A percentile compares a stretch with the other conserved stretches of the same genome.
Conservation (phyloP, 2,888 invertebrate genomes). For the Dicyrtoma fusca region DNA sequence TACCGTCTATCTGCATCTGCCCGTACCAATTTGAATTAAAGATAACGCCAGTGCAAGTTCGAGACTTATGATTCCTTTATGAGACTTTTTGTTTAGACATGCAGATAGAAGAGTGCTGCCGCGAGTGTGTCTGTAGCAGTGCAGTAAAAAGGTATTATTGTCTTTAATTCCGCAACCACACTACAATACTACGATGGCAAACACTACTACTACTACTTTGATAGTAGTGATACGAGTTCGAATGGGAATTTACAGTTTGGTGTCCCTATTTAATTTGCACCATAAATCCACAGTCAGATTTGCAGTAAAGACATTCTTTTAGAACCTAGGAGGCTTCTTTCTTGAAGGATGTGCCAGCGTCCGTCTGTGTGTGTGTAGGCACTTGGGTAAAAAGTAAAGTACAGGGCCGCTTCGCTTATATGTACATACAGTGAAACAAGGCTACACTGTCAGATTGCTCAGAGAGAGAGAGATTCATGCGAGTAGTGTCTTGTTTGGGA, state of each 20-base stretch:
- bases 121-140: not conserved
- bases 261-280: slow-evolving; percentile 31
- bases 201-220: not conserved
- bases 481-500: slow-evolving; percentile 14
- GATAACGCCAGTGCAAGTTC: no score
- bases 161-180: slow-evolving; percentile 9
- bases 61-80: no score
- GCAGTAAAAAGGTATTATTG: slow-evolving; percentile 20
- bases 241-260: slow-evolving; percentile 25
- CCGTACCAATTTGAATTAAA: no score
- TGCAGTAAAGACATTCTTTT: slow-evolving; percentile 5
- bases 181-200: not conserved
- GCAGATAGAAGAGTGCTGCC: no score
- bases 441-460: no score
- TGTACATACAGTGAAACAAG: not conserved
- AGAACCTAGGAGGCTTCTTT: not conserved
- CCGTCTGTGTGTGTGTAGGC: not conserved
- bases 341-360: no score
- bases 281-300: slow-evolving; percentile 25
- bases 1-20: no score
- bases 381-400: not conserved
- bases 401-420: not conserved
- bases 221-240: not conserved
- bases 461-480: no score
- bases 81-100: no score